Conservation (phyloP, 2,888 invertebrate genomes). For the Drosophila sordidapex region DNA sequence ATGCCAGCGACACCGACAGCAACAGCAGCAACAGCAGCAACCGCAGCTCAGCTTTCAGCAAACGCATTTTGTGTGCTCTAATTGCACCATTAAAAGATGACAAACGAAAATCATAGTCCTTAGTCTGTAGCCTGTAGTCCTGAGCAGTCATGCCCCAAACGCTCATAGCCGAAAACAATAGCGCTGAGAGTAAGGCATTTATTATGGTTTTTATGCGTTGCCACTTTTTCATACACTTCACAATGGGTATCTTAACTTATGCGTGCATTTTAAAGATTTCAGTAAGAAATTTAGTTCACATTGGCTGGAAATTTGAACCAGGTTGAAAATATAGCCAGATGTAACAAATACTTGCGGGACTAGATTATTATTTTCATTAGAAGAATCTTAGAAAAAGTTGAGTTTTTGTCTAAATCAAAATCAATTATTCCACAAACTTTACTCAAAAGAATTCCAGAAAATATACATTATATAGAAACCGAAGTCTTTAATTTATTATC, state of each 20-base stretch:
- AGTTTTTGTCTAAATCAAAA: not conserved
- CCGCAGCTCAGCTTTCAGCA: constrained; percentile 75
- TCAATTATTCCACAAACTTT: not conserved
- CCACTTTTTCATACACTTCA: constrained; percentile 48
- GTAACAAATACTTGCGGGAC: not conserved
- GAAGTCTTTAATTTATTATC: too few relatives aligned
- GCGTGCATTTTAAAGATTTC: not conserved
- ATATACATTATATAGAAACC: not conserved
- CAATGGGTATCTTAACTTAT: not conserved
- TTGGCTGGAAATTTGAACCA: not conserved
- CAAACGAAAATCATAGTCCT: constrained; percentile 62
- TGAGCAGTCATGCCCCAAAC: constrained; percentile 25
- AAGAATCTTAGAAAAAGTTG: not conserved
- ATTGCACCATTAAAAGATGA: constrained; percentile 80
- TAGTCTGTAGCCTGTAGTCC: constrained; percentile 10
- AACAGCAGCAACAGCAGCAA: constrained; percentile 29
- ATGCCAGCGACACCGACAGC: constrained; percentile 52
- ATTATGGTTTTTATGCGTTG: constrained; percentile 75
- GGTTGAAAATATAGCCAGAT: not conserved
- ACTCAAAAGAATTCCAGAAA: not conserved
- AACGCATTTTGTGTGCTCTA: constrained; percentile 78
- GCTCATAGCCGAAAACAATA: constrained; percentile 49
- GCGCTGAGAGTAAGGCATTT: constrained; percentile 64
- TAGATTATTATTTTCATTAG: not conserved
- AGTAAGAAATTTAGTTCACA: not conserved